Evolutionary conservation across 2,888 invertebrate species (phyloP).

Genomic region (Protodeltote pygarga): DNA sequence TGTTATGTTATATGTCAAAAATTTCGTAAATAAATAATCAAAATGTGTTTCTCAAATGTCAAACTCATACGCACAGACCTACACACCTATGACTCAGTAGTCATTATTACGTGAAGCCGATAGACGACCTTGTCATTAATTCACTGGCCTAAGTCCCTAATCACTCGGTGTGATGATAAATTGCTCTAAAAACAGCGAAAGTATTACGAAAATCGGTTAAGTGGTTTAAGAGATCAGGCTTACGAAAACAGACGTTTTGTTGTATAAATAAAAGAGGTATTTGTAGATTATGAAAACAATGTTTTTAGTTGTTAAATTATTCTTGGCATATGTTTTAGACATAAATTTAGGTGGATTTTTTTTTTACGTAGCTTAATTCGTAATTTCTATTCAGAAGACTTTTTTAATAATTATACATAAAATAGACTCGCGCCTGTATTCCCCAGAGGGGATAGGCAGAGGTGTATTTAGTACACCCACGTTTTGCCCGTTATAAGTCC

Average conservation of each 20-base stretch:
- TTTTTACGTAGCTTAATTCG: not conserved
- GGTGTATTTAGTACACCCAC: too few species aligned
- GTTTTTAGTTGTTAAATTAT: too few species aligned
- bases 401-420: too few species aligned
- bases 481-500: too few species aligned
- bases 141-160: slow-evolving; percentile 21
- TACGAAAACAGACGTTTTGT: not conserved
- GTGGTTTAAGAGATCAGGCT: slow-evolving; percentile 17
- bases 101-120: slow-evolving; percentile 27
- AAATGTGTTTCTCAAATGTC: not conserved
- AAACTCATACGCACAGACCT: not conserved
- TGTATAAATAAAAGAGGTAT: too few species aligned
- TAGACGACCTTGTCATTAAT: slow-evolving; percentile 23
- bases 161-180: slow-evolving; percentile 27
- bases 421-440: too few species aligned
- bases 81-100: slow-evolving; percentile 5
- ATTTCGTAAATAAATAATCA: not conserved
- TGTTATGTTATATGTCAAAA: not conserved
- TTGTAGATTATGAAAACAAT: too few species aligned
- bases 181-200: slow-evolving; percentile 32
- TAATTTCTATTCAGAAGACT: not conserved
- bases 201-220: slow-evolving; percentile 25
- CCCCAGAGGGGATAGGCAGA: too few species aligned
- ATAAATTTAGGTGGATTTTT: not conserved
- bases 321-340: too few species aligned